Conservation (phyloP, 2,888 invertebrate species). For the Protula sp. region DNA sequence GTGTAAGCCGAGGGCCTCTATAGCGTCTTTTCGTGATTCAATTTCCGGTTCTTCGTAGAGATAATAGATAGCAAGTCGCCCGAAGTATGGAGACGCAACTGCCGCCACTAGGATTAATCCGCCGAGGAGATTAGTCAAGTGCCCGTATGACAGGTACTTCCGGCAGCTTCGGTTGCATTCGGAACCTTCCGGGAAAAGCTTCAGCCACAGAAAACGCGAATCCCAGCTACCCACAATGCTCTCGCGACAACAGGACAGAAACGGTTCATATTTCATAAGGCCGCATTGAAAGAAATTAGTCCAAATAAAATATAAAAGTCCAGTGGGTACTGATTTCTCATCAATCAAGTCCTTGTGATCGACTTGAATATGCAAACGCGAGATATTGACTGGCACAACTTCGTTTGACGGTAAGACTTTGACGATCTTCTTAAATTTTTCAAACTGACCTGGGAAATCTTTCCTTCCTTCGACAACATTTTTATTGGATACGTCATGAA, state of each 20-base stretch:
- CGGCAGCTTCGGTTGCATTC: constrained; percentile 22
- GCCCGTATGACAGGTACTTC: constrained; percentile 20
- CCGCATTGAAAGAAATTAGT: constrained; percentile 20
- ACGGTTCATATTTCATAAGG: constrained; percentile 16
- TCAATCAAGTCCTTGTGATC: constrained; percentile 23
- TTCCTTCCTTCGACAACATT: background rate
- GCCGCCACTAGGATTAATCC: constrained; percentile 14
- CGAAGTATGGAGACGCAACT: constrained; percentile 21
- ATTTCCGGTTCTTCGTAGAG: constrained; percentile 18
- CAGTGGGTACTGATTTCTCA: constrained; percentile 22
- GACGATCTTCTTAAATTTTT: constrained; percentile 19
- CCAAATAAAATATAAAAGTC: constrained; percentile 19
- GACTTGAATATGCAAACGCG: constrained; percentile 20
- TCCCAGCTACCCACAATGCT: constrained; percentile 26
- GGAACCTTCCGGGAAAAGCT: constrained; percentile 11
- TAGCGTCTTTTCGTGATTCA: constrained; percentile 6
- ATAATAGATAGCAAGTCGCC: constrained; percentile 19
- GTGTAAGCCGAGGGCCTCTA: constrained; percentile 12
- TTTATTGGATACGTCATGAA: background rate
- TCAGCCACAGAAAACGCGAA: constrained; percentile 22
- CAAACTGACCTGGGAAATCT: constrained; percentile 8
- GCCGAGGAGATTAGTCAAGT: constrained; percentile 15
- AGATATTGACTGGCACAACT: constrained; percentile 18
- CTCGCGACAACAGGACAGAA: constrained; percentile 23
- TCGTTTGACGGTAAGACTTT: constrained; percentile 22